Evolutionary conservation across 1,140 invertebrate species (phyloP), one percentile per base, ranked within the genome.

Genomic region (Drosophila dunni): DNA sequence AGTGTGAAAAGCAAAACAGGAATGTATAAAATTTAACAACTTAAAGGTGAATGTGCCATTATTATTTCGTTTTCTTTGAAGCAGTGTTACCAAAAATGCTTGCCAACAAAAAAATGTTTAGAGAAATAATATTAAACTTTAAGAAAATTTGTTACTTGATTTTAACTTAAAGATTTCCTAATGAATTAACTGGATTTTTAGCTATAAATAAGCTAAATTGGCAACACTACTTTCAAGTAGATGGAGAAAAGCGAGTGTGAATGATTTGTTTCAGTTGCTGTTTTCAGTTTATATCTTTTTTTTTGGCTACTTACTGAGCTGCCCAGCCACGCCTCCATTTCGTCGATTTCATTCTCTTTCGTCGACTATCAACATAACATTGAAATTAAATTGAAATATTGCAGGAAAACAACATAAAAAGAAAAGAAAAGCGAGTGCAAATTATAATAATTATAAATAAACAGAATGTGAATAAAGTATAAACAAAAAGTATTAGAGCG

Each of bases 261-360:
- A 64, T 60, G 67, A 64, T 51, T 61, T 62, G 24, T n/a, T n/a
- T n/a, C n/a, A n/a, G n/a, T 70, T 78, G 48, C 50, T 75, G 70
- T 38, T 67, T 45, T 20, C 17, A 2, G 17, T 20, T 20, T 20
- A 20, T 20, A 54, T 57, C 68, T 6, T 29, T 29, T 29, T 29
- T 29, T 29, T 29, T 29, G 24, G 69, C 84, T 92, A 93, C 94
- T 94, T 93, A 95, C 94, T 91, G 94, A 94, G 79, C 93, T 95
- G 88, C 94, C 95, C 84, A 98, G 94, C 97, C 97, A 98, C 86
- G 96, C 96, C 81, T 97, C 97, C 95, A 98, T 98, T 94, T 98
- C 97, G 94, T 97, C 97, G 94, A 98, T 97, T 93, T 98, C 97
- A 92, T 95, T 95, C 90, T 97, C 96, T 93, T 95, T 96, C 95